Evolutionary conservation across 2,797 vertebrate species (phyloP), one percentile per base, ranked within the genome.

Genomic region (Poeciliopsis infans): DNA sequence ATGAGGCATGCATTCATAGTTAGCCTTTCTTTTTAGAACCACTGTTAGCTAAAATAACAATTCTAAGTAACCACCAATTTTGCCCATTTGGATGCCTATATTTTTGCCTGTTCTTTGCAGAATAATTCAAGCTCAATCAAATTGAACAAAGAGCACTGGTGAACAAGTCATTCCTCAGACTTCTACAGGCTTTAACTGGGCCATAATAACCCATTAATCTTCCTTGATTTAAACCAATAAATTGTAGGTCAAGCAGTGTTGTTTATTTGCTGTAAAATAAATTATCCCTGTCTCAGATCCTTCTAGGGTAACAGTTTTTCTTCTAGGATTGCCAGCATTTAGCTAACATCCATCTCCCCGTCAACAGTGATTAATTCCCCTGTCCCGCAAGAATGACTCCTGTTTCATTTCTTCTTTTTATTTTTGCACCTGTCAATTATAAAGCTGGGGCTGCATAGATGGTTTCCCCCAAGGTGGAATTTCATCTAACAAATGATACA

Each of bases 341-440:
- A 61, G 31, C 59, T 33, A 6, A 6, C 28, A 33, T 61, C 16
- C 31, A 61, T 61, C 59, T 33, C 5, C 13, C 59, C 7, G 16
- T 61, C 11, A 33, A 61, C 5, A 13, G 15, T 61, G 15, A 64
- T 36, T 36, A 33, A 64, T 69, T 74, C 10, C 45, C 75, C 51
- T 64, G 59, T 33, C 31, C 31, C 2, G 0, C 31, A 55, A 83
- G 69, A 28, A 55, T 66, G 47, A 43, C 20, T 81, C 31, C 10
- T 20, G 31, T 73, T 72, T 87, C 15, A 72, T 81, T 70, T 78
- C 41, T 72, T 28, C 4, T 31, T 1, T 75, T 85, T 74, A 55
- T 69, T 75, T 41, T 74, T 72, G 51, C 45, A 86, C 31, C 72
- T 86, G 75, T 79, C 77, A 72, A 25, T 77, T 75, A 75, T 39